Conservation (phyloP, 2,888 invertebrate genomes). For the Chironomus tentans region DNA sequence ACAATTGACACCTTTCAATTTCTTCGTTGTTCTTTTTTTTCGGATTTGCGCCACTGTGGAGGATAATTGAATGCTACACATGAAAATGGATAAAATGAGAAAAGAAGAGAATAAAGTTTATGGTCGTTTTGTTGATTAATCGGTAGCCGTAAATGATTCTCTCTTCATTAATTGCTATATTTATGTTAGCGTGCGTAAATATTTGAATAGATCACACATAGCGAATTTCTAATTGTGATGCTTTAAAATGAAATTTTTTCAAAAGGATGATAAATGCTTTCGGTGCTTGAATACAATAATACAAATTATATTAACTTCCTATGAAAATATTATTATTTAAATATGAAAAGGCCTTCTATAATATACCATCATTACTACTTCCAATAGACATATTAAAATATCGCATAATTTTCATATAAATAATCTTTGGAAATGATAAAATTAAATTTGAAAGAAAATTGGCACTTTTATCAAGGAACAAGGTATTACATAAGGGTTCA, state of each 20-base stretch:
- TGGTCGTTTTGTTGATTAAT: background rate
- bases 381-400: background rate
- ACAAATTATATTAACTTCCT: too few relatives aligned
- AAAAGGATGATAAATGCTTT: too few relatives aligned
- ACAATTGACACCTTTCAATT: conserved; percentile 18
- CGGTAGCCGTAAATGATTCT: background rate
- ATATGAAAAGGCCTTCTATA: background rate
- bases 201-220: background rate
- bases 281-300: too few relatives aligned
- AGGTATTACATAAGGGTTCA: background rate
- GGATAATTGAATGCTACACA: background rate
- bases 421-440: background rate
- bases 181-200: background rate
- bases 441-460: background rate
- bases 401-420: background rate
- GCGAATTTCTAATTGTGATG: background rate
- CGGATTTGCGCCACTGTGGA: background rate
- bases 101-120: background rate
- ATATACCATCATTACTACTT: background rate
- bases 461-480: background rate
- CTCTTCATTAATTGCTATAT: background rate
- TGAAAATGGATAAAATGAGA: too few relatives aligned
- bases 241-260: background rate
- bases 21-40: conserved; percentile 3
- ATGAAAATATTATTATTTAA: too few relatives aligned